Percentiles rank a stretch among this genome's conserved stretches.
Conservation (phyloP, 2,113 vertebrate genomes). For the Plecotus auritus region DNA sequence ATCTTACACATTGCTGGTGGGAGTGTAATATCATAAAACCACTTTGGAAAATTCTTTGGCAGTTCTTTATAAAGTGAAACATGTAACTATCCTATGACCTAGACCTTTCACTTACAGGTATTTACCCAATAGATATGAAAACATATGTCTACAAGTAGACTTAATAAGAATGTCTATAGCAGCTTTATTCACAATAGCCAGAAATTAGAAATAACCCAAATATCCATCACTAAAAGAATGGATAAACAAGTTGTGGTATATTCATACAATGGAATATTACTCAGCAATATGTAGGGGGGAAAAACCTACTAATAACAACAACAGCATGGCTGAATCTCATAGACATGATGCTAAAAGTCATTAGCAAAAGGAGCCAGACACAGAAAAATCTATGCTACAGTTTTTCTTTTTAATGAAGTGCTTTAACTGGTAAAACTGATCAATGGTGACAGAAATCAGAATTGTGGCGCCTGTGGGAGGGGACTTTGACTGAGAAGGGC, state of each 20-base stretch:
- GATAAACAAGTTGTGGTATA: neutral
- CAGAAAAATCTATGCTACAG: neutral
- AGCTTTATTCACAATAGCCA: neutral
- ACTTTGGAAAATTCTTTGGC: neutral
- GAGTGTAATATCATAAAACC: neutral
- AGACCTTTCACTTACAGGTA: neutral
- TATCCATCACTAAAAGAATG: neutral
- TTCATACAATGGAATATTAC: neutral
- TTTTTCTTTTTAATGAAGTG: neutral
- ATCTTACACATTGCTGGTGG: neutral
- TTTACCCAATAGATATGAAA: neutral
- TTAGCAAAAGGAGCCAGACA: neutral
- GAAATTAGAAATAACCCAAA: neutral
- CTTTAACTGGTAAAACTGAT: neutral
- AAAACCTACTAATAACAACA: neutral
- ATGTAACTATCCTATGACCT: neutral
- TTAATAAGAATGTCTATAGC: neutral
- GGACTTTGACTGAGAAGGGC: neutral
- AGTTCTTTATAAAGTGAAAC: neutral
- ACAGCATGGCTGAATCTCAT: neutral
- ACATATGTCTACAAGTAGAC: neutral
- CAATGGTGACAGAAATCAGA: neutral
- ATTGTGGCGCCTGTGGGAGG: neutral
- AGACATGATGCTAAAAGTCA: neutral
- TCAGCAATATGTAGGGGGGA: neutral